Percentiles rank a stretch among this genome's conserved stretches.
Conservation (phyloP, 2,113 vertebrate species). For the human (Homo sapiens) region DNA sequence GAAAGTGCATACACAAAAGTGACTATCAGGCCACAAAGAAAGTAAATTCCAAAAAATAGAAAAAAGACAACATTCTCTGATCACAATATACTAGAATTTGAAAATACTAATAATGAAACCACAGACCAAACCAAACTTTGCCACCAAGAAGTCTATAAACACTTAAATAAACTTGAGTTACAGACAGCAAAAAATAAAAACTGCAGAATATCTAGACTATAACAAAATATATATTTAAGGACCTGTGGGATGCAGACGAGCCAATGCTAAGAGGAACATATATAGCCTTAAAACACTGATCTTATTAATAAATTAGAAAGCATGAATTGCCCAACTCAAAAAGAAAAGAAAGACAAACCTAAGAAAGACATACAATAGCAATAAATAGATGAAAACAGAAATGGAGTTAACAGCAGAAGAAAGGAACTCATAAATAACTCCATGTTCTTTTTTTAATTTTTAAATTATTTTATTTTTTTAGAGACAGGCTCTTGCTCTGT, state of each 20-base stretch:
- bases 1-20: background rate
- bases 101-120: background rate
- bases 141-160: background rate
- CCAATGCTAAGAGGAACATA: background rate
- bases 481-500: no score
- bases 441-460: background rate
- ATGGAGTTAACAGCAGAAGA: background rate
- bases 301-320: background rate
- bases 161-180: background rate
- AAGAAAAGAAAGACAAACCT: background rate
- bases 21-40: background rate
- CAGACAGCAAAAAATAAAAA: background rate
- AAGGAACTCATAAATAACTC: background rate
- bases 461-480: no score
- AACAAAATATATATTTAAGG: background rate
- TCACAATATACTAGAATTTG: background rate
- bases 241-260: background rate
- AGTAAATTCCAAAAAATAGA: background rate
- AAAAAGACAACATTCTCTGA: background rate
- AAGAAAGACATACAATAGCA: background rate
- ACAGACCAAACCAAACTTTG: background rate
- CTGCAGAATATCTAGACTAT: background rate
- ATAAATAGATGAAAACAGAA: background rate
- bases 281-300: background rate
- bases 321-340: background rate